Conservation (phyloP, 2,113 vertebrate species). For the Kryptolebias marmoratus region DNA sequence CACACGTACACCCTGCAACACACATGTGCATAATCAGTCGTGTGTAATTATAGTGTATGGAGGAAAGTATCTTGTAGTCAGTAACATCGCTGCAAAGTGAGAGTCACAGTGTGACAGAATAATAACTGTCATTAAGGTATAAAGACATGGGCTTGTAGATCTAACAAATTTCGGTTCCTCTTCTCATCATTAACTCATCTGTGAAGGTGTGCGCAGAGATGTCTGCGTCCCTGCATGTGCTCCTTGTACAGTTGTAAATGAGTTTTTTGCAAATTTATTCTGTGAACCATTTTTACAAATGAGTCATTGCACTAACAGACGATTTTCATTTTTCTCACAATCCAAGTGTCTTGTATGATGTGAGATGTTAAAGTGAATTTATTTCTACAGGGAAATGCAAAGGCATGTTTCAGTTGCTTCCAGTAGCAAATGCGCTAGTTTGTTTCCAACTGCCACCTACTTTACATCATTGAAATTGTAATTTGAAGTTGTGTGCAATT, state of each 20-base stretch:
- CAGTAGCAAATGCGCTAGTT: background rate
- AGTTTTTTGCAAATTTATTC: background rate
- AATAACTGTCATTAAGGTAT: constrained; percentile 74
- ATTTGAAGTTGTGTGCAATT: background rate
- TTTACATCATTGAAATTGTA: background rate
- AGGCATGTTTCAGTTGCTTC: background rate
- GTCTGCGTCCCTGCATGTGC: constrained; percentile 11
- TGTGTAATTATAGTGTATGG: constrained; percentile 65
- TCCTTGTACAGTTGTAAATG: constrained; percentile 1
- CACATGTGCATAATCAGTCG: constrained; percentile 53
- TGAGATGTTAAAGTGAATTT: background rate
- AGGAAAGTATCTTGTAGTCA: constrained; percentile 62
- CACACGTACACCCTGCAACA: constrained; percentile 23
- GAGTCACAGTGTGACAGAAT: constrained; percentile 70
- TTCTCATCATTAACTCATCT: constrained; percentile 62
- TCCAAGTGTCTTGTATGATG: background rate
- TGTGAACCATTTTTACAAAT: background rate
- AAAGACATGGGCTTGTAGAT: constrained; percentile 58
- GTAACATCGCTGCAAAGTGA: constrained; percentile 47
- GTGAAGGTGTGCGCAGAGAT: constrained; percentile 39
- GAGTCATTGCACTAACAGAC: background rate
- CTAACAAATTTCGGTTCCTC: constrained; percentile 58
- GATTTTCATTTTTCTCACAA: background rate
- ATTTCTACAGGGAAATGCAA: background rate
- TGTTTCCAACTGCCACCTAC: background rate